Conservation (phyloP, 2,113 vertebrate species). For the Rhegmatorhina hoffmannsi region DNA sequence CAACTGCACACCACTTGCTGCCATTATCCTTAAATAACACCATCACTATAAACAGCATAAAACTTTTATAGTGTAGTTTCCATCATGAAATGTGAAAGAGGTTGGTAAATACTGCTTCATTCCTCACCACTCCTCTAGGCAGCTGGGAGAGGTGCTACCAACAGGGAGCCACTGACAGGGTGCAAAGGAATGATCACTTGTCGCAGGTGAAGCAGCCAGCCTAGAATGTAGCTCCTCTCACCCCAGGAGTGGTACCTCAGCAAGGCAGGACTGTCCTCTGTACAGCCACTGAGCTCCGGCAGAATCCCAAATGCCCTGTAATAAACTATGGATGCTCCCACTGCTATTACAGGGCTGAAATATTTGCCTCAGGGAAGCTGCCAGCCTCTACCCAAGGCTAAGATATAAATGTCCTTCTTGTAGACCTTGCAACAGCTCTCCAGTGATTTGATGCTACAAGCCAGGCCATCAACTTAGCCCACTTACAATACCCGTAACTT, state of each 20-base stretch:
- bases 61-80: background rate
- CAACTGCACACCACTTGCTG: background rate
- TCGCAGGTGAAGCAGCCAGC: background rate
- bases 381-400: background rate
- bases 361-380: background rate
- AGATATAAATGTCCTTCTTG: background rate
- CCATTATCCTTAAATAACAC: conserved; percentile 1
- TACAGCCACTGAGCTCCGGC: background rate
- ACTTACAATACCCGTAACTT: background rate
- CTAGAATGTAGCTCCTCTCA: background rate
- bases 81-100: background rate
- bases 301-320: background rate
- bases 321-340: background rate
- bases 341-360: background rate
- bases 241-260: background rate
- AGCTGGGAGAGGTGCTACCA: background rate
- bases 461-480: background rate
- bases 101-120: background rate
- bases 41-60: background rate
- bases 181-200: background rate
- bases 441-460: background rate
- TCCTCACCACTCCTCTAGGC: background rate
- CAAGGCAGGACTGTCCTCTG: background rate
- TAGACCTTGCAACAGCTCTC: background rate
- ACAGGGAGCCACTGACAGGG: background rate